These are phyloP conservation scores for Uria aalge DNA, from an alignment of 2,113 vertebrate species.

Conservation along the genomic window DNA sequence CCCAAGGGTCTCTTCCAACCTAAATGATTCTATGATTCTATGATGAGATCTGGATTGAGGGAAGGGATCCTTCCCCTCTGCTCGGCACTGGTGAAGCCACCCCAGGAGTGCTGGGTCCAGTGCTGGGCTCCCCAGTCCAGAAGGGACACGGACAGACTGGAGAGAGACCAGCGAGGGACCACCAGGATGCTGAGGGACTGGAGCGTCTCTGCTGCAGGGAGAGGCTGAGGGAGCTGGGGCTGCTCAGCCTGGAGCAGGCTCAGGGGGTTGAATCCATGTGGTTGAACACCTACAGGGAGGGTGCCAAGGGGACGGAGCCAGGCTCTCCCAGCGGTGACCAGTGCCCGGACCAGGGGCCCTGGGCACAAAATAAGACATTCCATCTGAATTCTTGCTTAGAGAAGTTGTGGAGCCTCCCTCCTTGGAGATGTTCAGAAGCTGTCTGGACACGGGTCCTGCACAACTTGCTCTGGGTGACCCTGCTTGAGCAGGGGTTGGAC, in stretches of 20 bases:
- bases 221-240: neutral
- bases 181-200: neutral
- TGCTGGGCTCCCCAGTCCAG: neutral
- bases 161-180: too few species aligned
- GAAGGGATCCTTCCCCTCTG: neutral
- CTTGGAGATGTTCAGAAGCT: neutral
- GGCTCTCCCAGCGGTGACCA: neutral
- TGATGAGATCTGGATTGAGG: neutral
- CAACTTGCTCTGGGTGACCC: neutral
- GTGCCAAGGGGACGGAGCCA: neutral
- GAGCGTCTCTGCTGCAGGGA: neutral
- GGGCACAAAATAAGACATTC: neutral
- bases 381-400: neutral
- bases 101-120: fast-evolving
- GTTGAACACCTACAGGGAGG: neutral
- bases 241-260: neutral
- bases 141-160: neutral
- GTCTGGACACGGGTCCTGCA: too few species aligned
- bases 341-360: neutral
- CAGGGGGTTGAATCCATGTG: too few species aligned
- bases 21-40: too few species aligned
- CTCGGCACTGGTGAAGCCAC: neutral
- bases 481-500: neutral
- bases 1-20: too few species aligned
- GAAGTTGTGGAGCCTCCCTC: neutral